phyloP scores from a whole-genome alignment of 2,113 vertebrate genomes.

The Gallinago undulata region DNA sequence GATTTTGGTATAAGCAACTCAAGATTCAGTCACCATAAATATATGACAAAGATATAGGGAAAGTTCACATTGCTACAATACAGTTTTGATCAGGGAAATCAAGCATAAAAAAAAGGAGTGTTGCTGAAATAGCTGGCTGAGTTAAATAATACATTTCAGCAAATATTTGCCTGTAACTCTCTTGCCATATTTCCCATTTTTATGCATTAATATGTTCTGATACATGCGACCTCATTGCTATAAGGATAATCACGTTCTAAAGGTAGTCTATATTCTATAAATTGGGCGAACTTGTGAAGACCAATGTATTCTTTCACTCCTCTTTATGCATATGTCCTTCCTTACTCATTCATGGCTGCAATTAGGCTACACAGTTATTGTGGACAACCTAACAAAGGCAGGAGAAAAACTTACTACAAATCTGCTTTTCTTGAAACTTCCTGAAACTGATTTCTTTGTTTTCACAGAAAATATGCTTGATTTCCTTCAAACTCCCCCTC shows the following conservation, averaged over 20 bases:
- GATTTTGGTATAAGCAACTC: not conserved
- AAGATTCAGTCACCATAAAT: not conserved
- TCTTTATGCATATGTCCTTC: not conserved
- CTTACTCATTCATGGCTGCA: not conserved
- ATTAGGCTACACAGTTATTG: not conserved
- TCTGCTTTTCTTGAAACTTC: not conserved
- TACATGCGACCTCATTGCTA: not conserved
- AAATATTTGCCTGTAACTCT: not conserved
- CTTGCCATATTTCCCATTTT: not conserved
- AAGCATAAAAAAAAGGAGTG: not conserved
- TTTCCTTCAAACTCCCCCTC: not conserved
- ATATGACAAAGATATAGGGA: not conserved
- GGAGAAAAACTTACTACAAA: not conserved
- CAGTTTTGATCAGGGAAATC: not conserved
- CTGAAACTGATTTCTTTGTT: not conserved
- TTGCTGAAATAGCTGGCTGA: not conserved
- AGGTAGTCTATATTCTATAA: not conserved
- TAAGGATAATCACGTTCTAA: not conserved
- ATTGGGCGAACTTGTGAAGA: not conserved
- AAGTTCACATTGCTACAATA: not conserved
- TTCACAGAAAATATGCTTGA: not conserved
- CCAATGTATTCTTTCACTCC: not conserved
- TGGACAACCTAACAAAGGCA: not conserved
- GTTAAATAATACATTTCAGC: not conserved
- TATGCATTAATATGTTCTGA: not conserved